phyloP scores from a whole-genome alignment of 2,888 invertebrate species.

The Suillia variegata region DNA sequence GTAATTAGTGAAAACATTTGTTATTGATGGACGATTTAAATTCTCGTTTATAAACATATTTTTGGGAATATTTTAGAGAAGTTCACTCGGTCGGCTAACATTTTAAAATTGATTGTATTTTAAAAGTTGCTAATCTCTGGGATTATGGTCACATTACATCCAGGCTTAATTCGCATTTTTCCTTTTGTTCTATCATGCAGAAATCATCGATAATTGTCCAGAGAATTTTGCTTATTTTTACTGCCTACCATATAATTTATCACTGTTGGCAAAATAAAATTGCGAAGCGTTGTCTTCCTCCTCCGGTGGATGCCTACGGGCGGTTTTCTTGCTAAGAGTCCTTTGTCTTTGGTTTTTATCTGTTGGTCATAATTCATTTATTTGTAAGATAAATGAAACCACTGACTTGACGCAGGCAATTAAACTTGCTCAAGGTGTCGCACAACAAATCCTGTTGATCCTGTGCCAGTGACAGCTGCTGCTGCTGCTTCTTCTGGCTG shows the following conservation, averaged over 20 bases:
- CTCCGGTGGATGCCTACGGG: no score
- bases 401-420: conserved; percentile 26
- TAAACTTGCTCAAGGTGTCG: conserved; percentile 23
- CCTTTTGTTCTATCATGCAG: no score
- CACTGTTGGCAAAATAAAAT: neutral
- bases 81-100: no score
- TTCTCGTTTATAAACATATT: no score
- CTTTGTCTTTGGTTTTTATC: conserved; percentile 9
- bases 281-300: no score
- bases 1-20: neutral
- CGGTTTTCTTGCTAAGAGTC: no score
- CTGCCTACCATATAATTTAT: conserved; percentile 1
- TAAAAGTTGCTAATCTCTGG: no score
- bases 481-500: neutral
- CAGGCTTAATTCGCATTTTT: neutral
- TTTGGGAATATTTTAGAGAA: no score
- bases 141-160: no score
- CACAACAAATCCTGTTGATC: conserved; percentile 22
- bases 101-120: no score
- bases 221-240: no score
- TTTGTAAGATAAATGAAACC: conserved; percentile 22
- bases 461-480: conserved; percentile 21
- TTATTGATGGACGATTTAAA: no score
- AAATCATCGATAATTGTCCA: neutral
- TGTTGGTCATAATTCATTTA: conserved; percentile 35